Base-by-base conservation (phyloP, 2,888 invertebrate genomes). In the Phengaris alcon region DNA sequence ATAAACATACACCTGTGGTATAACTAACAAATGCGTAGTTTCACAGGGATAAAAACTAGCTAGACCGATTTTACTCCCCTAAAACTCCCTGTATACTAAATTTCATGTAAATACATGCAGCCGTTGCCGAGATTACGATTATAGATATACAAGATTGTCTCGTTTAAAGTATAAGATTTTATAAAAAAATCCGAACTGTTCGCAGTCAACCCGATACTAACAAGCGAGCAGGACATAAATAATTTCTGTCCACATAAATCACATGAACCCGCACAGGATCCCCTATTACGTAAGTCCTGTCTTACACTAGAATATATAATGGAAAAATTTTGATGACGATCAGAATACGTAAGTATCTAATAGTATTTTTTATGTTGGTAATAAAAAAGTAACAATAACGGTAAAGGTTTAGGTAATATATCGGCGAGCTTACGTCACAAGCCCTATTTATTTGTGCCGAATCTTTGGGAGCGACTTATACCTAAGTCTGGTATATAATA, bases 231-330 rank as follows among this genome's bases (percentile, higher is more conserved):
- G 35, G 4, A 13, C 72, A 52, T 72, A 72, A 72, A 72, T 72
- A 72, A 72, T 52, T 72, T 52, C 72, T 22, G 72, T 72, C 72
- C 54, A 72, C 72, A 72, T 72, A 72, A 52, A 72, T 72, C 72
- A 72, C 15, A 0, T 15, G 22, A 72, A 54, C 72, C 35, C 52
- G 52, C 48, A 70, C 72, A 52, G 22, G 54, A 72, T 72, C 72
- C 72, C 72, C 35, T 70, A 70, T 22, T 72, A 72, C 54, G 52
- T 72, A 72, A 72, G 52, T 54, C 70, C 35, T 54, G 15, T 72
- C 48, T 70, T 51, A 72, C 13, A 51, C 52, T 72, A 72, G 72
- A 72, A 72, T 72, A 22, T 72, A 72, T 54, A 54, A 72, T 72
- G 54, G 52, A 44, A 70, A 72, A 72, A 35, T 35, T 52, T 72